These are phyloP conservation scores for Centropyge bicolor DNA, from an alignment of 2,797 vertebrate species.

Conservation along the genomic window DNA sequence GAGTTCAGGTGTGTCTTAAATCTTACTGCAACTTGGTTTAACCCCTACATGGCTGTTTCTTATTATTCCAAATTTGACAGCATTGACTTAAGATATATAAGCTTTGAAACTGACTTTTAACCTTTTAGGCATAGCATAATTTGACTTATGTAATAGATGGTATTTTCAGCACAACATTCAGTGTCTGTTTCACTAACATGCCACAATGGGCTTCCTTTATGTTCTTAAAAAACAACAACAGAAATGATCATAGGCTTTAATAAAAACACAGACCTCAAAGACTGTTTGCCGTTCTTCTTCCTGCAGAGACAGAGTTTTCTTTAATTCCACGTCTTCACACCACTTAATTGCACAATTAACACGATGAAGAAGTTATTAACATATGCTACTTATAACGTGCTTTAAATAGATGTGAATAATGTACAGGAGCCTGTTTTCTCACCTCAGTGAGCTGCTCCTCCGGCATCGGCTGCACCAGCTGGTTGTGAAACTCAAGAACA, in stretches of 20 bases:
- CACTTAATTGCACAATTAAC: constrained; percentile 22
- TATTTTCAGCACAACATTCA: neutral
- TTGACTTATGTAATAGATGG: neutral
- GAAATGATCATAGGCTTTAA: neutral
- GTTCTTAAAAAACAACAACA: neutral
- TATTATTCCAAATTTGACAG: neutral
- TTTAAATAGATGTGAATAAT: constrained; percentile 24
- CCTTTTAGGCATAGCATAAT: neutral
- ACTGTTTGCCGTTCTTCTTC: constrained; percentile 81
- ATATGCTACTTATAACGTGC: constrained; percentile 6
- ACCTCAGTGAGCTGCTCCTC: constrained; percentile 96
- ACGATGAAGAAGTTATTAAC: neutral
- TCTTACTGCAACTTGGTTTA: neutral
- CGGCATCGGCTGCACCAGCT: constrained; percentile 90
- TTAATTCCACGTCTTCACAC: constrained; percentile 42
- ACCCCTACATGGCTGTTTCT: neutral
- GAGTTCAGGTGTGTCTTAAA: neutral
- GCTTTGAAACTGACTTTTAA: neutral
- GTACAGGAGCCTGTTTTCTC: constrained; percentile 51
- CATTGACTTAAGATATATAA: neutral
- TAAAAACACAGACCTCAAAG: constrained; percentile 80
- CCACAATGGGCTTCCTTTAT: neutral
- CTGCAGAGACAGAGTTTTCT: constrained; percentile 63
- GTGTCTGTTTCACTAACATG: constrained; percentile 31
- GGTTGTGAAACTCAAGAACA: constrained; percentile 96